Conservation (phyloP, 53 echinoderm and acorn worm species). For the Pentamera pediparva region DNA sequence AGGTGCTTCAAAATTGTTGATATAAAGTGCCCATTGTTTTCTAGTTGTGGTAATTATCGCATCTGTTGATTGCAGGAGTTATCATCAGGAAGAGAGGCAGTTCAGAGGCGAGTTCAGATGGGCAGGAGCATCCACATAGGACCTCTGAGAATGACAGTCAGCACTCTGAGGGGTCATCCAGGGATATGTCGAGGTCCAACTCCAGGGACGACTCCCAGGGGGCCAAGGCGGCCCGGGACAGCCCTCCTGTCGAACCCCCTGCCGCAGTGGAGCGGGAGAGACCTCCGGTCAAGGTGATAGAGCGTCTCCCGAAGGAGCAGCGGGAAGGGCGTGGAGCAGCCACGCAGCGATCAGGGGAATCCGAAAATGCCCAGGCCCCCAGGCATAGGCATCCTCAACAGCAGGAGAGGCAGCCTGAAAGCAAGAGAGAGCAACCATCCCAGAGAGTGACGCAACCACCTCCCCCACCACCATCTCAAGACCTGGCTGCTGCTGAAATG, state of each 20-base stretch:
- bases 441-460: too few relatives aligned
- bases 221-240: conserved; percentile 11
- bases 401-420: too few relatives aligned
- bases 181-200: conserved; percentile 14
- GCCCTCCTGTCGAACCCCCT: conserved; percentile 1
- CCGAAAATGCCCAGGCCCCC: too few relatives aligned
- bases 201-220: conserved; percentile 1
- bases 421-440: too few relatives aligned
- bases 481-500: too few relatives aligned
- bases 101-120: conserved; percentile 51
- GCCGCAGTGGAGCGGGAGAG: conserved; percentile 9
- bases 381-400: too few relatives aligned
- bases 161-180: conserved; percentile 14
- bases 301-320: conserved; percentile 21
- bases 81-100: conserved; percentile 42
- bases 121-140: conserved; percentile 23
- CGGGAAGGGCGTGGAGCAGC: conserved; percentile 20
- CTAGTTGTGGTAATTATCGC: not conserved
- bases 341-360: too few relatives aligned
- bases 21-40: too few relatives aligned
- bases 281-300: conserved; percentile 9
- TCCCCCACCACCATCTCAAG: too few relatives aligned
- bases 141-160: conserved; percentile 21
- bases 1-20: too few relatives aligned
- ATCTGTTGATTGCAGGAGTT: not conserved